These are phyloP conservation scores for Syngnathus rostellatus DNA, from an alignment of 2,797 vertebrate species.

Conservation along the genomic window DNA sequence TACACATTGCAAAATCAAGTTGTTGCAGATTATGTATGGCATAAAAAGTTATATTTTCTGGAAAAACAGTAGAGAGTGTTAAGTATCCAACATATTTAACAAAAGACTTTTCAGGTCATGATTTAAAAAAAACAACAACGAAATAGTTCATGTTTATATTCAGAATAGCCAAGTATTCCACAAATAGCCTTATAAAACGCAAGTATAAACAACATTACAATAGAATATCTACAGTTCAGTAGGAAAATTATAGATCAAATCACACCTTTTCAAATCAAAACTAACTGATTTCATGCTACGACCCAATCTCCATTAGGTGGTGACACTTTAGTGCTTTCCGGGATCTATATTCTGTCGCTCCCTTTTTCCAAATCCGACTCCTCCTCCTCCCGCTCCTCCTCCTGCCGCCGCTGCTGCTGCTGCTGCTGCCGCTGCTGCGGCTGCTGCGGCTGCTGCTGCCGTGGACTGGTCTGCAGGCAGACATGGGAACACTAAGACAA, in stretches of 20 bases:
- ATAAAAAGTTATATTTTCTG: conserved; percentile 54
- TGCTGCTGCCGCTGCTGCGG: conserved; percentile 10
- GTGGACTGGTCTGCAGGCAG: conserved; percentile 56
- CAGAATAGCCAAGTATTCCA: conserved; percentile 74
- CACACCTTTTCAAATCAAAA: conserved; percentile 74
- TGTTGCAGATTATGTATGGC: conserved; percentile 54
- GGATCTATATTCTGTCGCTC: conserved; percentile 75
- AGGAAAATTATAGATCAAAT: conserved; percentile 73
- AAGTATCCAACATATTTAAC: conserved; percentile 61
- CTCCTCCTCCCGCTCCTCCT: conserved; percentile 24
- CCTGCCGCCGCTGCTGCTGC: conserved; percentile 38
- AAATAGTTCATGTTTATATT: conserved; percentile 63
- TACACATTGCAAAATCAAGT: conserved; percentile 54
- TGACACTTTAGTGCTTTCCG: conserved; percentile 75
- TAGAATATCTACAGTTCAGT: conserved; percentile 73
- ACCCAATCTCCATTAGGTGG: conserved; percentile 53
- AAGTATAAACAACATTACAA: conserved; percentile 80
- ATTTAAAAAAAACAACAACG: conserved; percentile 39
- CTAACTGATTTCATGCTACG: conserved; percentile 72
- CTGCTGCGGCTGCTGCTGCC: conserved; percentile 25
- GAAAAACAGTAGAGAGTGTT: conserved; percentile 17
- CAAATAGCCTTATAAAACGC: conserved; percentile 80
- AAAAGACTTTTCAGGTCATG: conserved; percentile 62
- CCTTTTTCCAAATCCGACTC: conserved; percentile 71
- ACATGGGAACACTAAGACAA: not conserved